Conservation (phyloP, 2,113 vertebrate species). For the Xiphophorus maculatus region DNA sequence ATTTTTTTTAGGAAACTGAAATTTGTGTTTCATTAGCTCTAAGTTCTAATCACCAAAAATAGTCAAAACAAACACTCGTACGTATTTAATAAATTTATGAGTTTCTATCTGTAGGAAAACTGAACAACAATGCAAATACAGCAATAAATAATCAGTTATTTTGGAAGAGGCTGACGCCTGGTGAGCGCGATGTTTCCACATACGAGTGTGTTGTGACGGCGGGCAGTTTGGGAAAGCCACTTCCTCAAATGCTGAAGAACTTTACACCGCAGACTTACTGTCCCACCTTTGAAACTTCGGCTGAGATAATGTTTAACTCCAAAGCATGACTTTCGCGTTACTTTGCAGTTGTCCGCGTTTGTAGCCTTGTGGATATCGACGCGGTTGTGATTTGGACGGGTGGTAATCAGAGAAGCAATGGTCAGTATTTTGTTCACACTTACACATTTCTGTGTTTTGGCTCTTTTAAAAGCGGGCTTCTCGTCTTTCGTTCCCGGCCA, state of each 20-base stretch:
- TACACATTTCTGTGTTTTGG: neutral
- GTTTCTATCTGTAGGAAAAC: neutral
- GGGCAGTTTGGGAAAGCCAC: conserved; percentile 17
- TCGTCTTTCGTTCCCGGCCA: conserved; percentile 28
- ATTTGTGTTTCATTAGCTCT: too few species aligned
- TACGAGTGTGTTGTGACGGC: neutral
- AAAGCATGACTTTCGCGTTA: conserved; percentile 5
- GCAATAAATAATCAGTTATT: neutral
- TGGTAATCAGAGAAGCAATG: conserved; percentile 39
- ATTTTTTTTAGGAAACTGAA: too few species aligned
- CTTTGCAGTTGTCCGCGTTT: conserved; percentile 3
- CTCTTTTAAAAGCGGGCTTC: neutral
- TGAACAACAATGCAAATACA: neutral
- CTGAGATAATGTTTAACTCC: conserved; percentile 77
- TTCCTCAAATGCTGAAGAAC: conserved; percentile 61
- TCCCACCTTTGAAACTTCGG: conserved; percentile 69
- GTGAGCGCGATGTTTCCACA: neutral
- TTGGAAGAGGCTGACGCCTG: neutral
- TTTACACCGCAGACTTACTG: conserved; percentile 71
- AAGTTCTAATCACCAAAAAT: too few species aligned
- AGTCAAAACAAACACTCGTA: too few species aligned
- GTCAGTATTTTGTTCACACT: conserved; percentile 38
- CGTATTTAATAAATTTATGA: too few species aligned
- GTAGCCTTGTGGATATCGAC: neutral
- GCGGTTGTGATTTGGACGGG: conserved; percentile 18